phyloP scores from a whole-genome alignment of 1,140 invertebrate genomes.

The Doryteuthis pealeii region DNA sequence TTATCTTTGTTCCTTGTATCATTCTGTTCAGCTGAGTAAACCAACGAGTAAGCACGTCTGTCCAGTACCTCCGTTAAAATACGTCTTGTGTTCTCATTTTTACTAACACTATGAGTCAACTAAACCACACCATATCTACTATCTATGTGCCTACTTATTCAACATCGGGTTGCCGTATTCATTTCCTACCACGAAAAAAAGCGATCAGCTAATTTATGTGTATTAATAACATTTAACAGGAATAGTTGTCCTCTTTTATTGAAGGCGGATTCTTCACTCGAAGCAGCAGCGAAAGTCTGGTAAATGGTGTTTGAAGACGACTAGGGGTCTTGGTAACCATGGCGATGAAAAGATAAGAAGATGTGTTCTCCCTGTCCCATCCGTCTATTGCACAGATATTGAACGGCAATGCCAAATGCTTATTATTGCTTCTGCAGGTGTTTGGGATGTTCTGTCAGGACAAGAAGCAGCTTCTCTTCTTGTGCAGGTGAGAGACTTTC shows the following conservation, averaged over 20 bases:
- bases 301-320: constrained; percentile 56
- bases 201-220: too few species aligned
- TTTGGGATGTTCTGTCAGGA: constrained; percentile 55
- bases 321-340: constrained; percentile 58
- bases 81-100: too few species aligned
- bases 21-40: too few species aligned
- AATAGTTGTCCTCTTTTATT: not conserved
- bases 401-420: constrained; percentile 56
- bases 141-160: too few species aligned
- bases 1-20: too few species aligned
- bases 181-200: too few species aligned
- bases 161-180: too few species aligned
- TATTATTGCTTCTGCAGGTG: constrained; percentile 52
- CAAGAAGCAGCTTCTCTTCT: constrained; percentile 52
- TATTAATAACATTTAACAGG: too few species aligned
- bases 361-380: constrained; percentile 48
- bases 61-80: too few species aligned
- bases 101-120: too few species aligned
- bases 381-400: constrained; percentile 42
- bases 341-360: constrained; percentile 53
- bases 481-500: constrained; percentile 40
- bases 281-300: constrained; percentile 45
- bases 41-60: too few species aligned
- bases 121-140: too few species aligned
- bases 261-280: constrained; percentile 52